Conservation (phyloP, 2,888 invertebrate genomes). For the Lissocephala sabroskyi region DNA sequence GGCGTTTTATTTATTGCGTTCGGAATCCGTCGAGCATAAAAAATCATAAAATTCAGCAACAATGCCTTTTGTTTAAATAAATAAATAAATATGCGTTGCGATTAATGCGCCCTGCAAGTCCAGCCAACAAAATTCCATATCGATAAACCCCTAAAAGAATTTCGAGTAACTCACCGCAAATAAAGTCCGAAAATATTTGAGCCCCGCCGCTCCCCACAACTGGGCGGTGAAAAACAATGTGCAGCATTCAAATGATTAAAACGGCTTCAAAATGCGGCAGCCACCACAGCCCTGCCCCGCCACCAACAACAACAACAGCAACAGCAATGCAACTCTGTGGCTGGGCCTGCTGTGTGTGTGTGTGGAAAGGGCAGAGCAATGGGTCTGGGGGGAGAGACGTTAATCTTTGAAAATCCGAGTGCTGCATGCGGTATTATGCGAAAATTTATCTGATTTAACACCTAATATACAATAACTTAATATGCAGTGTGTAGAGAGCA, state of each 20-base stretch:
- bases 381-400: slow-evolving; percentile 65
- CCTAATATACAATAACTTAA: slow-evolving; percentile 74
- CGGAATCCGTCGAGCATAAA: slow-evolving; percentile 5
- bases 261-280: slow-evolving; percentile 54
- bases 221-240: slow-evolving; percentile 46
- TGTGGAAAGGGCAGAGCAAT: too few relatives aligned
- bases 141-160: too few relatives aligned
- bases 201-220: slow-evolving; percentile 7
- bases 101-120: slow-evolving; percentile 20
- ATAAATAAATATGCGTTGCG: too few relatives aligned
- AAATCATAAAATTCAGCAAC: slow-evolving; percentile 48
- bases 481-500: slow-evolving; percentile 68
- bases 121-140: too few relatives aligned
- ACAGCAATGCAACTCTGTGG: slow-evolving; percentile 28
- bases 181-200: slow-evolving; percentile 53
- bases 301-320: slow-evolving; percentile 19
- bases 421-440: slow-evolving; percentile 74
- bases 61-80: slow-evolving; percentile 62
- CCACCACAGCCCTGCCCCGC: slow-evolving; percentile 19
- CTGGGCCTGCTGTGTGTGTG: background rate
- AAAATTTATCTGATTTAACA: slow-evolving; percentile 74
- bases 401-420: slow-evolving; percentile 73
- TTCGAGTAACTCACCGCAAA: too few relatives aligned
- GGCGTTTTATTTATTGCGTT: too few relatives aligned
- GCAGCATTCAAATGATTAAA: slow-evolving; percentile 65